A percentile compares a stretch with the other conserved stretches of the same genome.
Evolutionary conservation across 2,888 invertebrate species (phyloP).

Genomic region (Torymus tubicola): DNA sequence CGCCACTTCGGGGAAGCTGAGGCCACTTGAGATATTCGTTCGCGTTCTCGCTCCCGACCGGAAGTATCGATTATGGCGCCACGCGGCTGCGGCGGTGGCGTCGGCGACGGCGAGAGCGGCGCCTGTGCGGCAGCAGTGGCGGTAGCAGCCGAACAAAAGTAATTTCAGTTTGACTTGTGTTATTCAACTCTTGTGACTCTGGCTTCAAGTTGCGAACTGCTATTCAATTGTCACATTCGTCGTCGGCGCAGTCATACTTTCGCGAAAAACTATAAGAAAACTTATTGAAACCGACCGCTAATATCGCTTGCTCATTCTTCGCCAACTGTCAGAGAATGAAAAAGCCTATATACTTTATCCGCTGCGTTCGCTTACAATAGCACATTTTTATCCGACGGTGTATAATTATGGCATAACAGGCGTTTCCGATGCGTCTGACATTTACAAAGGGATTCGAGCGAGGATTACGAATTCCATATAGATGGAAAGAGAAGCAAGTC

Average conservation of each 20-base stretch:
- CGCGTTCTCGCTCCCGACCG: slow-evolving; percentile 3
- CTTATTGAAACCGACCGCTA: slow-evolving; percentile 22
- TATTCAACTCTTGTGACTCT: slow-evolving; percentile 28
- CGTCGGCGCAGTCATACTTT: slow-evolving; percentile 10
- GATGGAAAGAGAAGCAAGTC: background rate
- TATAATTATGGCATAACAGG: slow-evolving; percentile 3
- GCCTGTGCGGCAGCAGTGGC: background rate
- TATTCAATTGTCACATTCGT: slow-evolving; percentile 33
- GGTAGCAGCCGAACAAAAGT: slow-evolving; percentile 43
- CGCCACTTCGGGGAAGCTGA: background rate
- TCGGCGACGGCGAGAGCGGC: background rate
- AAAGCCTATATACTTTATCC: background rate
- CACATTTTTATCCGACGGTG: background rate
- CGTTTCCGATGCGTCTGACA: background rate
- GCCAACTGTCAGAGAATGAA: slow-evolving; percentile 6
- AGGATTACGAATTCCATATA: slow-evolving; percentile 30
- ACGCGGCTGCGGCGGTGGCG: slow-evolving; percentile 4
- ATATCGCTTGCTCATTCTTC: background rate
- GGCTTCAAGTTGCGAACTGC: slow-evolving; percentile 16
- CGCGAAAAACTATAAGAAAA: slow-evolving; percentile 30
- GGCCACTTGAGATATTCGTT: slow-evolving; percentile 20
- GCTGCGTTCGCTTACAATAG: background rate
- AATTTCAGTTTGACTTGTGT: slow-evolving; percentile 46
- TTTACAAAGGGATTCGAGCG: slow-evolving; percentile 7
- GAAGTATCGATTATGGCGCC: slow-evolving; percentile 48